Percentiles rank a stretch among this genome's conserved stretches.
phyloP scores from a whole-genome alignment of 2,113 vertebrate genomes.

The Taxidea taxus region DNA sequence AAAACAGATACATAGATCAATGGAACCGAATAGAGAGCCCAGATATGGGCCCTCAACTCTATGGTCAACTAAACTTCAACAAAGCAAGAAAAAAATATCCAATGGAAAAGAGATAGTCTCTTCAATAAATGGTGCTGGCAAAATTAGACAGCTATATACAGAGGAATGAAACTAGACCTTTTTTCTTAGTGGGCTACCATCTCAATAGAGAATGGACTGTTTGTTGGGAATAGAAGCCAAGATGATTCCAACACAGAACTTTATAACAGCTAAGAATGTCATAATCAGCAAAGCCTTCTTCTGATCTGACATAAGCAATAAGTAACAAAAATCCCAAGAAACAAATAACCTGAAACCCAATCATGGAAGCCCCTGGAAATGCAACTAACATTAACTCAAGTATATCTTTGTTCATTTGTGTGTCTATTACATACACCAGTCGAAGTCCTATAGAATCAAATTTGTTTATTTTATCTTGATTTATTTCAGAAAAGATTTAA shows the following conservation, averaged over 20 bases:
- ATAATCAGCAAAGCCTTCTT: not conserved
- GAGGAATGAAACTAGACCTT: not conserved
- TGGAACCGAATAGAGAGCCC: too few species aligned
- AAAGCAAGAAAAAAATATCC: too few species aligned
- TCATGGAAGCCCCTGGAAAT: not conserved
- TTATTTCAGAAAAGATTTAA: slow-evolving; percentile 37
- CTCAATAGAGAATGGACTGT: not conserved
- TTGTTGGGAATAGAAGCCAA: not conserved
- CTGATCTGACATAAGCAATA: not conserved
- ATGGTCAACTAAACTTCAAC: too few species aligned
- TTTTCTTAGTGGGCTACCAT: not conserved
- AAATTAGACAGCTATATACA: too few species aligned
- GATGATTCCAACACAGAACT: not conserved
- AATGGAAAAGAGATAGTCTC: too few species aligned
- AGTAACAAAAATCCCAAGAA: not conserved
- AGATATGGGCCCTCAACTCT: too few species aligned
- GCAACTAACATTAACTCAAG: not conserved
- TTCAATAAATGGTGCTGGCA: too few species aligned
- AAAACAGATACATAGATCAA: too few species aligned
- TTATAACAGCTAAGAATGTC: not conserved
- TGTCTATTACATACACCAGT: not conserved
- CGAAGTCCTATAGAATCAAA: not conserved
- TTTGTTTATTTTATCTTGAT: slow-evolving; percentile 7
- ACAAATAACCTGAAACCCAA: not conserved
- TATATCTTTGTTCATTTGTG: not conserved